Base-by-base conservation (phyloP, 64 coral and sea anemone genomes). In the Montipora efflorescens region DNA sequence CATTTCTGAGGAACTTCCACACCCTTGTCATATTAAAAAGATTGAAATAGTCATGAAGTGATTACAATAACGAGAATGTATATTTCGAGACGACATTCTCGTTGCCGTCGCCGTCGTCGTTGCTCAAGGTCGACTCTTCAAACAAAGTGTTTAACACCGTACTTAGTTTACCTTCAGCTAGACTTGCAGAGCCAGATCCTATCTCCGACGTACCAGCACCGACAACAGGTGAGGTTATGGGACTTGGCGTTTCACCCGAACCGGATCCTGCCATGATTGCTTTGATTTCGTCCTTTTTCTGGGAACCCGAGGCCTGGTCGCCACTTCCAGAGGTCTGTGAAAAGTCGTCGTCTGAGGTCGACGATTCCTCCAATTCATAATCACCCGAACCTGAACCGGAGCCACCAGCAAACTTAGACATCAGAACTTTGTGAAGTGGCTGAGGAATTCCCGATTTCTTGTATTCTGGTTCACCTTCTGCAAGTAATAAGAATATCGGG, bases 101-200 rank as follows among this genome's bases (percentile, higher is more conserved):
- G 36, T 36, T 36, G 36, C 36, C 36, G 36, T 36, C 36, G 36
- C 36, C 36, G 36, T 36, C 36, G 36, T 36, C 36, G 36, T 2
- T 36, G 36, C 36, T 36, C 0, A 36, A 0, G 36, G 36, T 0
- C 36, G 36, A 36, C 36, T 36, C 36, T 36, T 36, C 36, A 57
- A 57, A 57, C 11, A 57, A 4, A 57, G 11, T 8, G 45, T 47
- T 47, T 13, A 46, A 46, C 74, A 3, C 0, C 45, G 61, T 16
- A 44, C 25, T 14, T 25, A 48, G 20, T 49, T 88, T 70, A 70
- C 50, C 84, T 87, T 97, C 95, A 71, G 95, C 95, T 15, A 97
- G 76, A 55, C 94, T 94, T 22, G 61, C 82, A 16, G 82, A 93
- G 10, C 95, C 95, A 28, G 95, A 97, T 14, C 92, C 95, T 19